Conservation (phyloP, 2,797 vertebrate genomes). For the Lophura swinhoii region DNA sequence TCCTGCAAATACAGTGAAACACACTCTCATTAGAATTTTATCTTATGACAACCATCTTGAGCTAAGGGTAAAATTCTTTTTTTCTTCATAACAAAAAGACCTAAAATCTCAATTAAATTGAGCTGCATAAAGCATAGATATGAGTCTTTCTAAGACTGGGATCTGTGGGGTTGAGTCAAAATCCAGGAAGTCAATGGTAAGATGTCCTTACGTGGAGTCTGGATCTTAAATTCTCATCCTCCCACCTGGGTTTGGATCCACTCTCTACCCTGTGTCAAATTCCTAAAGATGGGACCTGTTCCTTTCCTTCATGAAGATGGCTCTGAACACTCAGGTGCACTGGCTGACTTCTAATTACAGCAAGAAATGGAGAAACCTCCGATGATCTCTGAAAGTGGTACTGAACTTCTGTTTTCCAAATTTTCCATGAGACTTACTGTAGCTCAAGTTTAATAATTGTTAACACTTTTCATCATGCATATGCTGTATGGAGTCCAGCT, state of each 20-base stretch:
- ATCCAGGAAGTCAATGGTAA: not conserved
- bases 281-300: not conserved
- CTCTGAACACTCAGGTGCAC: not conserved
- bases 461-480: not conserved
- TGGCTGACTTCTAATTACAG: not conserved
- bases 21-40: conserved; percentile 3
- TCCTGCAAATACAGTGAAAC: not conserved
- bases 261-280: not conserved
- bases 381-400: not conserved
- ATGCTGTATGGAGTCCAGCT: not conserved
- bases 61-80: not conserved
- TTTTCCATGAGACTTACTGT: accelerated
- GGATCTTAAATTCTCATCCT: not conserved
- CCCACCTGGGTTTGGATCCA: not conserved
- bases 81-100: not conserved
- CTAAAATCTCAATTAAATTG: conserved; percentile 3
- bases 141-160: not conserved
- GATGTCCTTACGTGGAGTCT: not conserved
- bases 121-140: not conserved
- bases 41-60: not conserved
- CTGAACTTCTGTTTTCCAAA: not conserved
- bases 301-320: not conserved
- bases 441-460: not conserved
- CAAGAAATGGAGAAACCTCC: not conserved
- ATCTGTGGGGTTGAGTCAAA: not conserved